phyloP scores from a whole-genome alignment of 2,113 vertebrate genomes.

The Siniperca knerii region DNA sequence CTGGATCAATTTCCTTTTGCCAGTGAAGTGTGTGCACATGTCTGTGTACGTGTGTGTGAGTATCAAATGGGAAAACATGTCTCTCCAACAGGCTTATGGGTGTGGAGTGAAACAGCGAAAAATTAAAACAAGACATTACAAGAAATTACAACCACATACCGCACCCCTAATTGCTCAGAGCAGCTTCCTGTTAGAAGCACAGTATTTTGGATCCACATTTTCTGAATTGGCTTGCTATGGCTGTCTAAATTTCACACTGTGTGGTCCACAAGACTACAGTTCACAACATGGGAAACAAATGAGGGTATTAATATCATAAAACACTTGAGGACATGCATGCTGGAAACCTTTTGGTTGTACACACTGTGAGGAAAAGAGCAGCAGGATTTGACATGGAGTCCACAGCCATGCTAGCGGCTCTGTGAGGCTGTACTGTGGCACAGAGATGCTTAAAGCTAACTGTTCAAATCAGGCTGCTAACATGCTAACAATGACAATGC shows the following conservation, averaged over 20 bases:
- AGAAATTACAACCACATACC: background rate
- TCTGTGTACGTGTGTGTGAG: background rate
- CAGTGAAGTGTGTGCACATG: background rate
- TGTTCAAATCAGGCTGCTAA: background rate
- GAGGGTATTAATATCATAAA: background rate
- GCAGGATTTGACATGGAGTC: background rate
- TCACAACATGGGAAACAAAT: background rate
- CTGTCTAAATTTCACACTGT: background rate
- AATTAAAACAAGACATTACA: background rate
- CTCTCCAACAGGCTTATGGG: background rate
- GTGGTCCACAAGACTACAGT: background rate
- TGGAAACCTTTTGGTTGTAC: background rate
- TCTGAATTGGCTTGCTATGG: background rate
- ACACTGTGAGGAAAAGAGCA: background rate
- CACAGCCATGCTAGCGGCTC: background rate
- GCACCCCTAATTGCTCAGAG: background rate
- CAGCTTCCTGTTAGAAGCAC: background rate
- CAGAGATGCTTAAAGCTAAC: background rate
- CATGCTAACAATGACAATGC: background rate
- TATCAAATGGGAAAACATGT: constrained; percentile 16
- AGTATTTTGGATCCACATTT: background rate
- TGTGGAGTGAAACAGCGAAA: constrained; percentile 4
- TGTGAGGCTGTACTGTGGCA: background rate
- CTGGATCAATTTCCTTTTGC: constrained; percentile 55
- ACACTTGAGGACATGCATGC: background rate